Base-by-base conservation (phyloP, 1,140 invertebrate genomes). In the Sminthurides bifidus region DNA sequence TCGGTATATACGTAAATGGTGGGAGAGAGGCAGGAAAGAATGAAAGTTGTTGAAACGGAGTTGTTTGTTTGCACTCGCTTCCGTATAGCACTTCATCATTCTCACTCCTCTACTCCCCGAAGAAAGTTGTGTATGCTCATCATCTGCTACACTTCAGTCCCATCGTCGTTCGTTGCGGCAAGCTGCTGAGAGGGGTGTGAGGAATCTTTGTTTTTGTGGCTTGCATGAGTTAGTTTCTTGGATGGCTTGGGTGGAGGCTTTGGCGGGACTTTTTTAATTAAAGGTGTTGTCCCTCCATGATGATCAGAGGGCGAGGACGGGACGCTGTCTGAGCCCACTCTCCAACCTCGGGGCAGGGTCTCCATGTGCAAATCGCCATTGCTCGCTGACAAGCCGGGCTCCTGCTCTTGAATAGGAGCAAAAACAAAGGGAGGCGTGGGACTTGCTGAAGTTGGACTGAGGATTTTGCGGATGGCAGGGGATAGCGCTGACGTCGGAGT, bases 211-310 rank as follows among this genome's bases (percentile, higher is more conserved):
- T 40, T 49, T 54, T 46, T 50, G 48, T 52, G 49, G 52, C 48
- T 53, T 63, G 50, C 24, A 44, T 52, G 10, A 33, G 44, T 12
- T 1, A 26, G 8, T 45, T 58, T 59, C 38, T 64, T 66, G 19
- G 46, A 56, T 4, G 68, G 68, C 59, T 70, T 70, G 31, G 68
- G 68, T 15, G 68, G 68, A 2, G 68, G 68, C 31, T 65, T 66
- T 6, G 68, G 68, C 10, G 68, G 67, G 21, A 67, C 65, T 59
- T 70, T 69, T 41, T 63, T n/a, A n/a, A n/a, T n/a, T n/a, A n/a
- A n/a, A n/a, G n/a, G n/a, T n/a, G n/a, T n/a, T n/a, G n/a, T 61
- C 26, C 50, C 38, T 15, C 50, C 14, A 2, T 6, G 24, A 19
- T 17, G 10, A 8, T 44, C 17, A 33, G 27, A 35, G 19, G 3